Percentiles rank a stretch among this genome's conserved stretches.
phyloP scores from a whole-genome alignment of 2,113 vertebrate genomes.

The Atherinomorus stipes region DNA sequence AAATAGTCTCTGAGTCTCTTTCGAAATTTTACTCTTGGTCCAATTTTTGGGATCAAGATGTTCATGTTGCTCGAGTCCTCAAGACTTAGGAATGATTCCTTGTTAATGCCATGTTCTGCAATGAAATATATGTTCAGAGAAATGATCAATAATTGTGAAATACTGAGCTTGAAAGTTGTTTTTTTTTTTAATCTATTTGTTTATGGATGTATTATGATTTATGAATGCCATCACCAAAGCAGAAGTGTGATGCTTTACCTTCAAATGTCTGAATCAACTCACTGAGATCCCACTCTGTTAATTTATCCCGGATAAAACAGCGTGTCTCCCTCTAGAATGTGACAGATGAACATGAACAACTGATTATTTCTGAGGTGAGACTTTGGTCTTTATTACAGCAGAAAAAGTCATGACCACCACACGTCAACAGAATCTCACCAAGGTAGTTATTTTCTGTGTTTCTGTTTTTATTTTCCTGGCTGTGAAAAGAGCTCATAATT shows the following conservation, averaged over 20 bases:
- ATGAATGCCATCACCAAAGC: background rate
- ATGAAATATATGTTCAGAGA: background rate
- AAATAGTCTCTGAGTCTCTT: conserved; percentile 14
- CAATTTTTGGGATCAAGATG: conserved; percentile 19
- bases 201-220: too few species aligned
- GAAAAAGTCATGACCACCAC: too few species aligned
- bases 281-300: conserved; percentile 36
- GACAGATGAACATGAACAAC: background rate
- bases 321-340: background rate
- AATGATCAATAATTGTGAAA: too few species aligned
- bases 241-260: conserved; percentile 14
- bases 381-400: too few species aligned
- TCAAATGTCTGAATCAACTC: conserved; percentile 27
- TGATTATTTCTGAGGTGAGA: too few species aligned
- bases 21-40: conserved; percentile 25
- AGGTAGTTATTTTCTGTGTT: too few species aligned
- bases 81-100: conserved; percentile 17
- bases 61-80: background rate
- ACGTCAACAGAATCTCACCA: too few species aligned
- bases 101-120: conserved; percentile 20
- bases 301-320: conserved; percentile 17
- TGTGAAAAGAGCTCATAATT: too few species aligned
- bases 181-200: too few species aligned
- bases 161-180: too few species aligned
- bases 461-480: too few species aligned